Conservation (phyloP, 2,113 vertebrate genomes). For the Microtus pennsylvanicus region DNA sequence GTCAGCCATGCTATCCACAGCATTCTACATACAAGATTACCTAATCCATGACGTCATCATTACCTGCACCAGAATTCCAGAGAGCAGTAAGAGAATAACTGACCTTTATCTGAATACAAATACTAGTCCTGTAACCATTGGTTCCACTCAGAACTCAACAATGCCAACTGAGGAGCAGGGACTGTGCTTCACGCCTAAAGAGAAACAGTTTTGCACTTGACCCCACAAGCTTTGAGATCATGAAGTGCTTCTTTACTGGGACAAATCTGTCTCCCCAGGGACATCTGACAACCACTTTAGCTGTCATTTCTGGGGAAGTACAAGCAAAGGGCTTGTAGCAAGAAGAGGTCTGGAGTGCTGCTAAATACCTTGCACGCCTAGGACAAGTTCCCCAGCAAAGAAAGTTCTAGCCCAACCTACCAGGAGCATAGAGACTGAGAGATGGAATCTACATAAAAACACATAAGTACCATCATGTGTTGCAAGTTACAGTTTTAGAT, state of each 20-base stretch:
- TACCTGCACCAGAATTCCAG: too few species aligned
- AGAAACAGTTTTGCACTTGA: too few species aligned
- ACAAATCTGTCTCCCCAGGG: neutral
- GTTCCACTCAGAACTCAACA: too few species aligned
- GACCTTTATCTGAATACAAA: too few species aligned
- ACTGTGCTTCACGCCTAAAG: too few species aligned
- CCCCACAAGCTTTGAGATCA: neutral
- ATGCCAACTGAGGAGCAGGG: too few species aligned
- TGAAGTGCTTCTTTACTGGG: neutral
- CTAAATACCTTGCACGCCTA: neutral
- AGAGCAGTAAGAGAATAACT: too few species aligned
- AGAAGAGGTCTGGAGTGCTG: neutral
- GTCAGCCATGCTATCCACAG: too few species aligned
- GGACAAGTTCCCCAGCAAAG: neutral
- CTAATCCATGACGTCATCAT: too few species aligned
- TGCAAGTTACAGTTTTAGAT: neutral
- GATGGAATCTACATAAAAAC: neutral
- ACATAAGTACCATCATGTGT: neutral
- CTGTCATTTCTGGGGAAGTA: neutral
- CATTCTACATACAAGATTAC: too few species aligned
- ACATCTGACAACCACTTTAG: neutral
- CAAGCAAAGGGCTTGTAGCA: too few species aligned
- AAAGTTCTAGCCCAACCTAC: fast-evolving
- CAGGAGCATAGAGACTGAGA: neutral
- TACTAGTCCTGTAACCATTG: too few species aligned